phyloP scores from a whole-genome alignment of 2,888 invertebrate genomes.

The Smittia aterrima region DNA sequence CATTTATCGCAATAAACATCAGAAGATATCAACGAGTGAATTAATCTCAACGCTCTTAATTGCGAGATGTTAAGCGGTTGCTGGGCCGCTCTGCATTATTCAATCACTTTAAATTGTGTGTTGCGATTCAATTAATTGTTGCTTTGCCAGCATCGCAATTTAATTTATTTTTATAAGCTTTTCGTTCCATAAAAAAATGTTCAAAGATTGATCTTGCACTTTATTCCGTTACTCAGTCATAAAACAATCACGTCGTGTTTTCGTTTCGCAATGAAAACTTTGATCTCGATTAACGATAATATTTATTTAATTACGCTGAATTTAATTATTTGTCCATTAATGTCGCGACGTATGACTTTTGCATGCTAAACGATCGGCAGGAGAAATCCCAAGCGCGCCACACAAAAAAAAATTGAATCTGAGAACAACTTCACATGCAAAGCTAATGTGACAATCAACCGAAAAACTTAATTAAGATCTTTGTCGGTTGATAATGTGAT shows the following conservation, averaged over 20 bases:
- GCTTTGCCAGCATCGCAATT: background rate
- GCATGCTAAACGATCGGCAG: background rate
- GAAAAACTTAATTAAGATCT: constrained; percentile 39
- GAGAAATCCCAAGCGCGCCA: background rate
- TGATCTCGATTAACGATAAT: constrained; percentile 40
- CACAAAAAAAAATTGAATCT: background rate
- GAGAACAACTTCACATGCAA: constrained; percentile 28
- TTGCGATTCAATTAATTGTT: constrained; percentile 30
- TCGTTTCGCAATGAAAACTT: constrained; percentile 32
- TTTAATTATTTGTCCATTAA: constrained; percentile 40
- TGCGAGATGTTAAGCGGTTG: background rate
- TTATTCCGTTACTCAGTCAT: constrained; percentile 6
- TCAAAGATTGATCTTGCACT: background rate
- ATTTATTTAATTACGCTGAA: constrained; percentile 37
- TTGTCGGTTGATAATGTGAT: constrained; percentile 26
- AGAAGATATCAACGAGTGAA: constrained; percentile 21
- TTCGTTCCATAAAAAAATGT: background rate
- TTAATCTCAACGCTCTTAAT: constrained; percentile 15
- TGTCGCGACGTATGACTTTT: constrained; percentile 10
- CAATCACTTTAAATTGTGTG: constrained; percentile 35
- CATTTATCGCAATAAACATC: constrained; percentile 38
- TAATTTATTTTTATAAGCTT: constrained; percentile 1
- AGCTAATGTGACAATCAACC: constrained; percentile 27
- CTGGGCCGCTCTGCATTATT: background rate
- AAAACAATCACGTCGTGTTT: background rate